Conservation (phyloP, 2,888 invertebrate species). For the Cetonia aurata region DNA sequence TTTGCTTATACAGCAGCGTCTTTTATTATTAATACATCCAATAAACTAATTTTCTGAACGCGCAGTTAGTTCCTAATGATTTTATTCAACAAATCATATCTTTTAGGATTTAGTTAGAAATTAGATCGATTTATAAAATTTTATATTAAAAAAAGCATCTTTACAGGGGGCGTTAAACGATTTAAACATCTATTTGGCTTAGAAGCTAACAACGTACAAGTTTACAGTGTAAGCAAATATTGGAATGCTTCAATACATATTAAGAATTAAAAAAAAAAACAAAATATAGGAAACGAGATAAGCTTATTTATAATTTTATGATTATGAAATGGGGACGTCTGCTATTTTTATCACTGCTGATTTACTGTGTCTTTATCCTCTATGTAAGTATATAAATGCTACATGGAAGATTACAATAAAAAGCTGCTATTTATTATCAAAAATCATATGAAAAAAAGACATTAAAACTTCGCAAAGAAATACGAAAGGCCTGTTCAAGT, state of each 20-base stretch:
- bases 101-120: neutral
- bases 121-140: slow-evolving; percentile 20
- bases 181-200: slow-evolving; percentile 34
- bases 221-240: slow-evolving; percentile 31
- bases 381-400: slow-evolving; percentile 33
- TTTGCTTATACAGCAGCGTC: too few relatives aligned
- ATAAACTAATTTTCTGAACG: too few relatives aligned
- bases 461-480: slow-evolving; percentile 19
- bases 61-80: too few relatives aligned
- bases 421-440: slow-evolving; percentile 44
- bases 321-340: slow-evolving; percentile 20
- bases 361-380: slow-evolving; percentile 22
- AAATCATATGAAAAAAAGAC: slow-evolving; percentile 39
- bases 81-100: neutral
- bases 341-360: slow-evolving; percentile 28
- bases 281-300: slow-evolving; percentile 7
- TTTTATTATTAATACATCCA: too few relatives aligned
- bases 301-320: slow-evolving; percentile 5
- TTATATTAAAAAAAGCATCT: slow-evolving; percentile 14
- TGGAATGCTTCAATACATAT: slow-evolving; percentile 31
- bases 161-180: slow-evolving; percentile 9
- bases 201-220: slow-evolving; percentile 24
- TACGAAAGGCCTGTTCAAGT: slow-evolving; percentile 22
- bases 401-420: slow-evolving; percentile 40
- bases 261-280: slow-evolving; percentile 2